Conservation (phyloP, 2,888 invertebrate genomes). For the Melikaiella ostensackeni region DNA sequence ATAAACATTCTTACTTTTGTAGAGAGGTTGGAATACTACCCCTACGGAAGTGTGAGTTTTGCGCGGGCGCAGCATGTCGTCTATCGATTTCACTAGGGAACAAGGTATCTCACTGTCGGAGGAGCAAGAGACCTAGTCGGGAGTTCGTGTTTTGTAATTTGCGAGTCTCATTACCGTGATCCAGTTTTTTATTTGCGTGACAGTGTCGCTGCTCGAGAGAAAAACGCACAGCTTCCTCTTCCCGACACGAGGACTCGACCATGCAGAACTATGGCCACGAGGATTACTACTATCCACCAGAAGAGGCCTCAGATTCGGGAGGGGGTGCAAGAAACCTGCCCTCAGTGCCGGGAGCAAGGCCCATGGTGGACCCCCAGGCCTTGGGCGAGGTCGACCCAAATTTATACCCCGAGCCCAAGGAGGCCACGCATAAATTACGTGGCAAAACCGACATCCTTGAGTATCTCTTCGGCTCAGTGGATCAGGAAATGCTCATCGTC, state of each 20-base stretch:
- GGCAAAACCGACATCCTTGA: slow-evolving; percentile 91
- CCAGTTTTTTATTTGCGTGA: neutral
- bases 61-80: slow-evolving; percentile 67
- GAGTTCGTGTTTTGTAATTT: slow-evolving; percentile 39
- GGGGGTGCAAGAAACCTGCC: slow-evolving; percentile 56
- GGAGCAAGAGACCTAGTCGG: slow-evolving; percentile 32
- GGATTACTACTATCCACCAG: slow-evolving; percentile 64
- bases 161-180: slow-evolving; percentile 5
- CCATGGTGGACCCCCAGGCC: slow-evolving; percentile 90
- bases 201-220: neutral
- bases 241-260: neutral
- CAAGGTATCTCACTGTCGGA: slow-evolving; percentile 66
- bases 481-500: slow-evolving; percentile 94
- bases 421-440: slow-evolving; percentile 93
- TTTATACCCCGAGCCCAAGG: slow-evolving; percentile 90
- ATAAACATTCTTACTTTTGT: neutral
- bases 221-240: neutral
- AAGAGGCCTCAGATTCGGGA: slow-evolving; percentile 41
- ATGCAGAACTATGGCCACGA: slow-evolving; percentile 73
- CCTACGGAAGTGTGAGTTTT: slow-evolving; percentile 53
- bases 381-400: slow-evolving; percentile 91
- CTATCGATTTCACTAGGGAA: slow-evolving; percentile 71
- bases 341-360: slow-evolving; percentile 78
- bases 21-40: slow-evolving; percentile 18
- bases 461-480: slow-evolving; percentile 89